Conservation (phyloP, 2,888 invertebrate genomes). For the Aplocera efformata region DNA sequence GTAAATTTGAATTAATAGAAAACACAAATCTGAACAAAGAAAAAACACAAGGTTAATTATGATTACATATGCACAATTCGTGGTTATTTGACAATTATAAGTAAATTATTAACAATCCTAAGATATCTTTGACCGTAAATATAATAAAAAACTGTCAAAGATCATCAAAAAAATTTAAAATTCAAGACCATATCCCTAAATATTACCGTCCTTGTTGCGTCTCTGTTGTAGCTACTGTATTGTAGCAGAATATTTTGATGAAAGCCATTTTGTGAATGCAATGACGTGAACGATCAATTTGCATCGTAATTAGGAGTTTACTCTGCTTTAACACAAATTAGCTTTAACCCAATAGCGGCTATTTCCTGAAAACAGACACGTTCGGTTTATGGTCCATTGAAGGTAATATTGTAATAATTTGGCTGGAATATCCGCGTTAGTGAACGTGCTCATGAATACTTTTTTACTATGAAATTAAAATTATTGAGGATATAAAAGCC, state of each 20-base stretch:
- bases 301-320: conserved; percentile 71
- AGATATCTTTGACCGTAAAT: too few species aligned
- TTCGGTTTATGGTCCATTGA: conserved; percentile 33
- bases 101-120: too few species aligned
- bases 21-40: too few species aligned
- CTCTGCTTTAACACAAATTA: conserved; percentile 69
- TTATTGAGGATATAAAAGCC: conserved; percentile 2
- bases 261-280: conserved; percentile 57
- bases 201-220: too few species aligned
- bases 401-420: conserved; percentile 16
- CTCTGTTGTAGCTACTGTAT: conserved; percentile 26
- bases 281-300: conserved; percentile 70
- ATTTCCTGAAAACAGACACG: conserved; percentile 45
- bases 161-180: too few species aligned
- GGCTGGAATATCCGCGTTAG: conserved; percentile 3
- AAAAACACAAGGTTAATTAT: too few species aligned
- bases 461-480: too few species aligned
- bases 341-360: conserved; percentile 51
- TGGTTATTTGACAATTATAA: too few species aligned
- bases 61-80: too few species aligned
- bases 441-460: conserved; percentile 8
- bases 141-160: too few species aligned
- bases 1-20: too few species aligned
- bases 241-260: conserved; percentile 42
- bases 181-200: too few species aligned